These are phyloP conservation scores for Lycaon pictus DNA, from an alignment of 2,113 vertebrate genomes.

Conservation along the genomic window DNA sequence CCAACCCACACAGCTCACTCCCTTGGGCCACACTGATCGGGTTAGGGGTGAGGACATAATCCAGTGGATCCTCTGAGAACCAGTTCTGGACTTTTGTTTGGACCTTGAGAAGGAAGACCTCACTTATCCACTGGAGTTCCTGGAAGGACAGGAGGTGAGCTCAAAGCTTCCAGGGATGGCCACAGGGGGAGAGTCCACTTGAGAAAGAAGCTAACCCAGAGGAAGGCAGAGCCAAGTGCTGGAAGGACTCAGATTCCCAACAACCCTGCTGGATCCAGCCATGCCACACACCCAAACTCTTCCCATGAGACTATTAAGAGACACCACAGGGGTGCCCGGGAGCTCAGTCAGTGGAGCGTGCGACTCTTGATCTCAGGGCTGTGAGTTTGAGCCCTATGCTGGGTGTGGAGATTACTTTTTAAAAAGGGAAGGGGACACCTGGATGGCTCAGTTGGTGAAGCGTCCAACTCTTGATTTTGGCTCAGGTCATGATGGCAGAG, in stretches of 20 bases:
- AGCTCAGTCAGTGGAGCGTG: background rate
- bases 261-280: background rate
- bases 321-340: background rate
- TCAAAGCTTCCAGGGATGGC: background rate
- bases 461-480: too few relatives aligned
- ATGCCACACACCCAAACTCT: fast-evolving
- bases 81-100: background rate
- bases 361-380: background rate
- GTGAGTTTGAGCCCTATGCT: background rate
- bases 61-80: background rate
- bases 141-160: background rate
- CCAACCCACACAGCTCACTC: background rate
- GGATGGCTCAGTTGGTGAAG: background rate
- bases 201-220: background rate
- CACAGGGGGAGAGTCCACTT: background rate
- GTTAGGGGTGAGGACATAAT: background rate
- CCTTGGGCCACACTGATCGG: background rate
- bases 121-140: background rate
- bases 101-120: background rate
- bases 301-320: background rate
- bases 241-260: background rate
- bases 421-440: background rate
- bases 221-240: background rate
- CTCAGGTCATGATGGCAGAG: too few relatives aligned
- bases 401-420: background rate